These are phyloP conservation scores for Sardina pilchardus DNA, from an alignment of 2,113 vertebrate genomes.

Conservation along the genomic window DNA sequence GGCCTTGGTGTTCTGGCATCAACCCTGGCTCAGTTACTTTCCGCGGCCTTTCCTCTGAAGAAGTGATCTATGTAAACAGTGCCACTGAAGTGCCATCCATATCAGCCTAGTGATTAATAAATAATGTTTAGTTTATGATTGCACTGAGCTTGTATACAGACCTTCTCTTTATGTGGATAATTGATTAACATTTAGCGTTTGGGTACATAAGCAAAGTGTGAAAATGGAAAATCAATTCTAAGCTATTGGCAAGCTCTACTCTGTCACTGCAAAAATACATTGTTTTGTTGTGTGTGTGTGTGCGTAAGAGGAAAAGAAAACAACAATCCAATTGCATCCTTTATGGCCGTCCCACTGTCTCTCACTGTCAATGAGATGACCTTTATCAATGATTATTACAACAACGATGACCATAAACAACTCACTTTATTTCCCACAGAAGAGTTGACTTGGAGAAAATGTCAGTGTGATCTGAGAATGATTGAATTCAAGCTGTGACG, in stretches of 20 bases:
- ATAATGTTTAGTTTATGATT: not conserved
- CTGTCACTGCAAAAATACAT: not conserved
- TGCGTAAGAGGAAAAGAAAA: not conserved
- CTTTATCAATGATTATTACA: not conserved
- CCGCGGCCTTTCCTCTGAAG: not conserved
- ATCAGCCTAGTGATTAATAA: not conserved
- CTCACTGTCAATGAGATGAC: not conserved
- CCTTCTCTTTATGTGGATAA: not conserved
- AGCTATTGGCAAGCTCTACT: conserved; percentile 5
- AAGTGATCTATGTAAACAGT: not conserved
- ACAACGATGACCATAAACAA: not conserved
- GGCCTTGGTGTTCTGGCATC: not conserved
- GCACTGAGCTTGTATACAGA: not conserved
- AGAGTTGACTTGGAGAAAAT: not conserved
- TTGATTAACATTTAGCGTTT: not conserved
- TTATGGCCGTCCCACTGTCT: not conserved
- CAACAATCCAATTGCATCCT: not conserved
- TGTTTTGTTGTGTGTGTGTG: not conserved
- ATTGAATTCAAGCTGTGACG: not conserved
- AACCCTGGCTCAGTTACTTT: too few species aligned
- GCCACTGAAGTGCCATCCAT: not conserved
- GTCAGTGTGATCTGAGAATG: not conserved
- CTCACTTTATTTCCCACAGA: not conserved
- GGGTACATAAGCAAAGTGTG: conserved; percentile 9
- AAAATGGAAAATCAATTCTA: not conserved